Evolutionary conservation across 1,140 invertebrate genomes (phyloP).

Genomic region (Intoshia linei): DNA sequence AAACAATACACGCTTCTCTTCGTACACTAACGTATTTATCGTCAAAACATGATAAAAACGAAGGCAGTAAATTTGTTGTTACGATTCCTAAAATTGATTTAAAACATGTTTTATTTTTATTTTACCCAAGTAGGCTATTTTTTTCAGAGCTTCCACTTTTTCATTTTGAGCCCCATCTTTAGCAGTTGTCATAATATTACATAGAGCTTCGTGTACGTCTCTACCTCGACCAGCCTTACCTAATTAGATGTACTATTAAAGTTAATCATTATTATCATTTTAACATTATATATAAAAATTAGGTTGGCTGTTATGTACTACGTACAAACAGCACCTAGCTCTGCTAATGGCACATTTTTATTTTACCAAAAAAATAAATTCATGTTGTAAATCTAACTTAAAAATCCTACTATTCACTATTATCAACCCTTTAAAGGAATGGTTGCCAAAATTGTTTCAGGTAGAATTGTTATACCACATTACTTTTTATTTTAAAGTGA

Average conservation of each 20-base stretch:
- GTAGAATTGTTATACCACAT: too few species aligned
- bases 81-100: constrained; percentile 13
- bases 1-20: constrained; percentile 15
- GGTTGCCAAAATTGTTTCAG: too few species aligned
- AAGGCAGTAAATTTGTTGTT: constrained; percentile 18
- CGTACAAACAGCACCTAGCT: too few species aligned
- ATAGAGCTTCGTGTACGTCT: constrained; percentile 16
- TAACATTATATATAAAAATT: too few species aligned
- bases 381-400: too few species aligned
- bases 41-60: constrained; percentile 18
- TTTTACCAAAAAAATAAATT: too few species aligned
- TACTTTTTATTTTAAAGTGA: too few species aligned
- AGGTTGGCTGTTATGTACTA: too few species aligned
- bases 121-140: constrained; percentile 17
- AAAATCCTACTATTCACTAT: too few species aligned
- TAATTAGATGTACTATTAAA: neutral
- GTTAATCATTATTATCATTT: too few species aligned
- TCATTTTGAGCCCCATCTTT: constrained; percentile 11
- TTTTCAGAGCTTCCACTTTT: constrained; percentile 15
- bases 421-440: too few species aligned
- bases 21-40: constrained; percentile 17
- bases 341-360: too few species aligned
- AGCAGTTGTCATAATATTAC: constrained; percentile 9
- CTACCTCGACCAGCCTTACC: constrained; percentile 18
- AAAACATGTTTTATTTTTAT: neutral